These are phyloP conservation scores for Pipistrellus kuhlii DNA, from an alignment of 2,797 vertebrate genomes.

Conservation along the genomic window DNA sequence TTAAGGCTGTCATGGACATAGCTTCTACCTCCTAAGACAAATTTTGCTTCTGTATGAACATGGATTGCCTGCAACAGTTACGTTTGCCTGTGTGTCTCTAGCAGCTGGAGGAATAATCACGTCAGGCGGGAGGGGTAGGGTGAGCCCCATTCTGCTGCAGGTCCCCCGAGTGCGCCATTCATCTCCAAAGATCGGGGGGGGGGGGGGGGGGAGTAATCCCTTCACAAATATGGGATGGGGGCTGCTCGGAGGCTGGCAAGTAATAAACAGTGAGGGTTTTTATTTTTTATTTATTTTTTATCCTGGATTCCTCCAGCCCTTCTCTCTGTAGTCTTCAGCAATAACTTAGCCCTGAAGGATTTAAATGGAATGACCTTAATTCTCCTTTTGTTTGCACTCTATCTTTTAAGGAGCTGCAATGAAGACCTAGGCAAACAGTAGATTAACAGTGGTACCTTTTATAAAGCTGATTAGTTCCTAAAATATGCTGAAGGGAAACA, in stretches of 20 bases:
- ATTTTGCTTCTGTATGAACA: background rate
- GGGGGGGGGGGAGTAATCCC: constrained; percentile 83
- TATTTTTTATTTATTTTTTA: background rate
- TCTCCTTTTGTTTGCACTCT: constrained; percentile 89
- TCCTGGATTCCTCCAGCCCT: constrained; percentile 66
- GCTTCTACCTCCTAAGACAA: background rate
- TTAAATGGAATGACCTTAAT: constrained; percentile 90
- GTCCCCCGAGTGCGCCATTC: constrained; percentile 66
- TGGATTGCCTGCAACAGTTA: background rate
- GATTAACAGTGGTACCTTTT: constrained; percentile 89
- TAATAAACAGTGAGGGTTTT: constrained; percentile 85
- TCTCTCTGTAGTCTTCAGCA: constrained; percentile 83
- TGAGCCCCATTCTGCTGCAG: background rate
- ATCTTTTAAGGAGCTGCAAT: constrained; percentile 87
- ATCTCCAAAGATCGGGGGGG: constrained; percentile 84
- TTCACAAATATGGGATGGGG: constrained; percentile 86
- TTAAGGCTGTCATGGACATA: background rate
- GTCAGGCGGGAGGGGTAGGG: background rate
- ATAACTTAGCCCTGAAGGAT: constrained; percentile 89
- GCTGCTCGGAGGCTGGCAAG: constrained; percentile 83
- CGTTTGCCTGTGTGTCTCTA: background rate
- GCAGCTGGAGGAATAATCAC: background rate
- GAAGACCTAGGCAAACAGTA: constrained; percentile 90
- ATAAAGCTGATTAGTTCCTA: constrained; percentile 87
- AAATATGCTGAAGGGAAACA: constrained; percentile 88